phyloP scores from a whole-genome alignment of 2,888 invertebrate genomes.

The Eupithecia subfuscata region DNA sequence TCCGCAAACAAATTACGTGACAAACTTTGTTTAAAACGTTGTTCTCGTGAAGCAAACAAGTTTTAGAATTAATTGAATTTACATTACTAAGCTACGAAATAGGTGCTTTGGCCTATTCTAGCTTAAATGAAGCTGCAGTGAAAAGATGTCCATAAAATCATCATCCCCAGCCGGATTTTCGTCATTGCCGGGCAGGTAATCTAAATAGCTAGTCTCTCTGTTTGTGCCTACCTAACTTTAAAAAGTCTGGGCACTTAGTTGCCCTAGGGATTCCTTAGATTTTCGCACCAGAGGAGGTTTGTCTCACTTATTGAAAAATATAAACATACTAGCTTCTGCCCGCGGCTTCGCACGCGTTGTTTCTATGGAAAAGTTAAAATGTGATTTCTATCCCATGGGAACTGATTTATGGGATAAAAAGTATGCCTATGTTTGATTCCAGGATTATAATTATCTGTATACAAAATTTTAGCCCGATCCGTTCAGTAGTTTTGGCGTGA shows the following conservation, averaged over 20 bases:
- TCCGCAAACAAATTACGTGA: conserved; percentile 48
- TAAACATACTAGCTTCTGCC: too few relatives aligned
- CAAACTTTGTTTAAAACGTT: conserved; percentile 47
- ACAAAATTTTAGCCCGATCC: too few relatives aligned
- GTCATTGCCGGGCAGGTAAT: background rate
- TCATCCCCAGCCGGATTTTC: background rate
- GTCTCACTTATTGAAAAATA: background rate
- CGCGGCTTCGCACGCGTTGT: too few relatives aligned
- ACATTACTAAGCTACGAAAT: conserved; percentile 37
- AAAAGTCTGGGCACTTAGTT: background rate
- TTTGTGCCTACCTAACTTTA: background rate
- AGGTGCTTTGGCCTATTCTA: background rate
- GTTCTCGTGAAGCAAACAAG: conserved; percentile 37
- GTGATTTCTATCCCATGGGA: too few relatives aligned
- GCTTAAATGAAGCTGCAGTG: background rate
- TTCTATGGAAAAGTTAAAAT: too few relatives aligned
- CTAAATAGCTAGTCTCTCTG: background rate
- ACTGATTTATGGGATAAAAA: too few relatives aligned
- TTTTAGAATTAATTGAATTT: conserved; percentile 45
- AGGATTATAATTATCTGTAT: too few relatives aligned
- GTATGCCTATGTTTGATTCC: too few relatives aligned
- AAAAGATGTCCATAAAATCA: background rate
- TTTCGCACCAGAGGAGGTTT: background rate
- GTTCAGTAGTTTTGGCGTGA: too few relatives aligned
- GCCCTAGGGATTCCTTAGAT: background rate